Percentiles rank a stretch among this genome's conserved stretches.
Evolutionary conservation across 2,113 vertebrate species (phyloP).

Genomic region (Galbula dea): DNA sequence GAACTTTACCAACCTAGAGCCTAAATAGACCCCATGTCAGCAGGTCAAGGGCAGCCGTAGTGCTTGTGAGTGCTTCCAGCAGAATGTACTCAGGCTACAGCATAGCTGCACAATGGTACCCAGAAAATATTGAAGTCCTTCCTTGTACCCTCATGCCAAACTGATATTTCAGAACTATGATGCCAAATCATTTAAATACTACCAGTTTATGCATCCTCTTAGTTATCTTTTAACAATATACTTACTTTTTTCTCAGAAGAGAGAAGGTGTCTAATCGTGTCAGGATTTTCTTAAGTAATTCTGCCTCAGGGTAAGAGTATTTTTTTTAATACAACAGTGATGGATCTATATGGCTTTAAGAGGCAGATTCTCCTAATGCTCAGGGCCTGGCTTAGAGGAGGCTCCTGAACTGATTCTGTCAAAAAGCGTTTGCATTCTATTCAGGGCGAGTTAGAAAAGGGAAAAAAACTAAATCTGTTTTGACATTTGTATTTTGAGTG

Average conservation of each 20-base stretch:
- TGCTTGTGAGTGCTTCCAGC: not conserved
- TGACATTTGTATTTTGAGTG: conserved; percentile 70
- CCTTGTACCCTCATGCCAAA: not conserved
- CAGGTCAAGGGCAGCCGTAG: not conserved
- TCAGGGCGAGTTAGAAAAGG: conserved; percentile 35
- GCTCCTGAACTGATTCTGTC: conserved; percentile 82
- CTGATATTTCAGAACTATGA: not conserved
- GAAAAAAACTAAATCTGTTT: conserved; percentile 69
- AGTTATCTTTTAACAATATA: conserved; percentile 34
- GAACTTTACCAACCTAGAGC: not conserved
- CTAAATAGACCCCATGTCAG: not conserved
- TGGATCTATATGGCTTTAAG: conserved; percentile 64
- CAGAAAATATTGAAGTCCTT: not conserved
- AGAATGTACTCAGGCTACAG: not conserved
- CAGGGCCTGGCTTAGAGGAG: conserved; percentile 72
- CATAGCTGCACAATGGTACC: not conserved
- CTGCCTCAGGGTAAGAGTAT: not conserved
- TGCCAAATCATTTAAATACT: not conserved
- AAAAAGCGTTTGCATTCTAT: conserved; percentile 75
- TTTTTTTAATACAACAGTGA: conserved; percentile 28
- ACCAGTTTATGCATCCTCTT: conserved; percentile 20
- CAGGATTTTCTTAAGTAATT: conserved; percentile 66
- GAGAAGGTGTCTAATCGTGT: conserved; percentile 46
- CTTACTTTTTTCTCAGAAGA: conserved; percentile 29
- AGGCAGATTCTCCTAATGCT: conserved; percentile 63